Evolutionary conservation across 2,888 invertebrate species (phyloP), one percentile per base, ranked within the genome.

Genomic region (Spialia ferax): DNA sequence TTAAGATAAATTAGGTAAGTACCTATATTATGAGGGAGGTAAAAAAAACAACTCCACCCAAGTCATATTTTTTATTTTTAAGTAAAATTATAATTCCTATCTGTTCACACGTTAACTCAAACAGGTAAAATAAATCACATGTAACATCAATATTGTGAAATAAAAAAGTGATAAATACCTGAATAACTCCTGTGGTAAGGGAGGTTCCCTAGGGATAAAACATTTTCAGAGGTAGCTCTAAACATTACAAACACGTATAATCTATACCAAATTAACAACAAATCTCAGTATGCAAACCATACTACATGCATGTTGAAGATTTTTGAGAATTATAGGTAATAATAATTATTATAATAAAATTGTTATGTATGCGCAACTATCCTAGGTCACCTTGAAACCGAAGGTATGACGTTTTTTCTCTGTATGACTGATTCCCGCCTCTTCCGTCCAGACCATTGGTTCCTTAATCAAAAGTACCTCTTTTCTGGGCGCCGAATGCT

Each of bases 111-210:
- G 81, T 81, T 79, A 80, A 81, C 75, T 80, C 79, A 81, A 82
- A 84, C 81, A 83, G 80, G 81, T 79, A 77, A 79, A 84, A 77
- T 73, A 75, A 83, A 79, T 80, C 78, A 86, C 48, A 81, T 85
- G 77, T 83, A 79, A 84, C 81, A 85, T 84, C 79, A 79, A 84
- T 75, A 83, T 74, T 75, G 77, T 79, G 79, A 80, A 87, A 86
- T 77, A 79, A 79, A 80, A 87, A 82, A 85, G 82, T 81, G 82
- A 93, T 93, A 93, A 93, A 93, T 93, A 93, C 93, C 93, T 93
- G 92, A 89, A 85, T 85, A 81, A 86, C 86, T 91, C 92, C 91
- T 87, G 86, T 86, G 84, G 89, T 82, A 82, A 81, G 48, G 48
- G 83, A 83, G 88, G 82, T 82, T 83, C 80, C 85, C 82, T 88